These are phyloP conservation scores for Bergia puertoricense DNA, from an alignment of 92 coral and sea anemone species.

Conservation along the genomic window DNA sequence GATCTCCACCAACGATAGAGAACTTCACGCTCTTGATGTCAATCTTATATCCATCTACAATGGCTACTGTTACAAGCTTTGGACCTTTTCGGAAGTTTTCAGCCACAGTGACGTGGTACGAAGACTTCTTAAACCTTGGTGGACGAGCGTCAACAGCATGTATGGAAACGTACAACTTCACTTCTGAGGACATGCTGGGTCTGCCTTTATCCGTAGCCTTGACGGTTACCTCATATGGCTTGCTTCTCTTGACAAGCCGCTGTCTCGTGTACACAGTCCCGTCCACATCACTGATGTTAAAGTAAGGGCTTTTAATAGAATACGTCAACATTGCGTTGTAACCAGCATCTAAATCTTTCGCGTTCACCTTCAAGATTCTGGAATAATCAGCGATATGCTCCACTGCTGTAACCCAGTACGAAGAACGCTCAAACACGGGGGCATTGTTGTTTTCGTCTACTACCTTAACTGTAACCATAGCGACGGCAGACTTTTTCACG, in stretches of 20 bases:
- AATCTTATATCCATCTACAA: constrained; percentile 41
- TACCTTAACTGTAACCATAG: constrained; percentile 65
- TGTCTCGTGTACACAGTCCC: constrained; percentile 66
- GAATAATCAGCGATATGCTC: constrained; percentile 63
- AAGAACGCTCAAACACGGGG: constrained; percentile 83
- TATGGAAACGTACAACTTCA: constrained; percentile 68
- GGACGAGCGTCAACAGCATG: constrained; percentile 66
- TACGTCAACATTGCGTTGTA: constrained; percentile 76
- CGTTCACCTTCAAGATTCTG: constrained; percentile 62
- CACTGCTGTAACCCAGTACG: constrained; percentile 79
- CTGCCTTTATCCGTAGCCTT: constrained; percentile 80
- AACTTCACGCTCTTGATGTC: constrained; percentile 52
- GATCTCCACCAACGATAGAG: constrained; percentile 89
- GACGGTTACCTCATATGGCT: constrained; percentile 65
- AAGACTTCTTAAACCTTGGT: constrained; percentile 55
- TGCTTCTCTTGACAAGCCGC: constrained; percentile 53
- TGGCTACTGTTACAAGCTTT: constrained; percentile 61
- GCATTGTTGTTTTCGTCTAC: constrained; percentile 85
- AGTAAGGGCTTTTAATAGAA: constrained; percentile 52
- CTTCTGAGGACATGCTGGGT: constrained; percentile 68
- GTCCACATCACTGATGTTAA: constrained; percentile 55
- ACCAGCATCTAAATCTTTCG: constrained; percentile 77
- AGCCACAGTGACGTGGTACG: constrained; percentile 48
- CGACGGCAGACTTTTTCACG: constrained; percentile 70
- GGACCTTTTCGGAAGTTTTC: constrained; percentile 57